Evolutionary conservation across 2,113 vertebrate species (phyloP), one percentile per base, ranked within the genome.

Genomic region (Bubo bubo): DNA sequence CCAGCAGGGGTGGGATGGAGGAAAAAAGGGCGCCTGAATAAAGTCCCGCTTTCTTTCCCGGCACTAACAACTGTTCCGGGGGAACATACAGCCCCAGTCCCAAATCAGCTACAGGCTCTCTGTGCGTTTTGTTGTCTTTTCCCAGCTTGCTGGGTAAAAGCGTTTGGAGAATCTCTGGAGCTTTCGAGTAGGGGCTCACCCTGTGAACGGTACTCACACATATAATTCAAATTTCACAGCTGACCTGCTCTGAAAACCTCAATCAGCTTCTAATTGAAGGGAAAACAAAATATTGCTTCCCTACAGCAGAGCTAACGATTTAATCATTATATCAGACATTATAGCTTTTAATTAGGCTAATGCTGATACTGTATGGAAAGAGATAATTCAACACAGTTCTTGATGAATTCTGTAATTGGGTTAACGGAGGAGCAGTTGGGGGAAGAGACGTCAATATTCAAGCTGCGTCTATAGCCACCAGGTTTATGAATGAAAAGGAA

Each of bases 171-270:
- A 96, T 97, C 97, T 98, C 98, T 98, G 98, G 97, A 97, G 98
- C 97, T 96, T 98, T 97, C 90, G 98, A 98, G 98, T 97, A 96
- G 98, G 98, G 98, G 98, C 96, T 98, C 98, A 98, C 98, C 98
- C 98, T 98, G 98, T 98, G 98, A 98, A 98, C 98, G 97, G 98
- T 98, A 97, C 98, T 98, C 98, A 98, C 98, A 99, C 98, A 98
- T 99, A 98, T 99, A 99, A 99, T 99, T 99, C 99, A 99, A 98
- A 99, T 99, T 99, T 99, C 99, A 99, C 99, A 99, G 99, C 98
- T 99, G 99, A 99, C 99, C 99, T 99, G 99, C 98, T 98, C 98
- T 99, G 99, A 99, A 99, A 99, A 99, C 99, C 99, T 98, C 99
- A 99, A 99, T 99, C 99, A 99, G 98, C 98, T 98, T 98, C 98